phyloP scores from a whole-genome alignment of 2,888 invertebrate species.

The Syritta pipiens region DNA sequence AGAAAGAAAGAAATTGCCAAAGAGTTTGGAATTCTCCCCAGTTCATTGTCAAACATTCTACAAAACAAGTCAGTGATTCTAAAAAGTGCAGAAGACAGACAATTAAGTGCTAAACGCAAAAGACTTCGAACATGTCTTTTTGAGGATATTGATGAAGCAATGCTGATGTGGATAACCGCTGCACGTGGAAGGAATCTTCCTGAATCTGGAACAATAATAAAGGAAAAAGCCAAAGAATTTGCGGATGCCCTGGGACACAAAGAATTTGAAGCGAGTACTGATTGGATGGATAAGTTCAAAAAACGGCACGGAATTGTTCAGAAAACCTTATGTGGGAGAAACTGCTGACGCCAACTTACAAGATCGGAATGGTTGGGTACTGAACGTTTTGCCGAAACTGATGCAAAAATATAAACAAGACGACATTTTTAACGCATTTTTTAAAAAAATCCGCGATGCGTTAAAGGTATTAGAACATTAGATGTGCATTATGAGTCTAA shows the following conservation, averaged over 20 bases:
- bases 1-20: not conserved
- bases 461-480: constrained; percentile 13
- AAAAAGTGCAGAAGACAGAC: too few species aligned
- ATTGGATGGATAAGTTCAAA: not conserved
- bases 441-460: constrained; percentile 9
- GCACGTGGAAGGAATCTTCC: constrained; percentile 12
- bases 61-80: not conserved
- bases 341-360: not conserved
- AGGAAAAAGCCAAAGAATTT: not conserved
- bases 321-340: not conserved
- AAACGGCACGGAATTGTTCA: too few species aligned
- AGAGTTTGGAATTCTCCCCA: not conserved
- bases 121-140: not conserved
- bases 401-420: not conserved
- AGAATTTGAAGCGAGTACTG: not conserved
- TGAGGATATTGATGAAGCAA: constrained; percentile 1
- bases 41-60: too few species aligned
- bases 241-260: too few species aligned
- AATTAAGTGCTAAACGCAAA: not conserved
- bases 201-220: constrained; percentile 9
- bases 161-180: constrained; percentile 9
- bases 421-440: constrained; percentile 3
- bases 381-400: not conserved
- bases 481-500: constrained; percentile 20
- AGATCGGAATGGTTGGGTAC: not conserved